Evolutionary conservation across 2,797 vertebrate genomes (phyloP).

Genomic region (Lophotriccus pileatus): DNA sequence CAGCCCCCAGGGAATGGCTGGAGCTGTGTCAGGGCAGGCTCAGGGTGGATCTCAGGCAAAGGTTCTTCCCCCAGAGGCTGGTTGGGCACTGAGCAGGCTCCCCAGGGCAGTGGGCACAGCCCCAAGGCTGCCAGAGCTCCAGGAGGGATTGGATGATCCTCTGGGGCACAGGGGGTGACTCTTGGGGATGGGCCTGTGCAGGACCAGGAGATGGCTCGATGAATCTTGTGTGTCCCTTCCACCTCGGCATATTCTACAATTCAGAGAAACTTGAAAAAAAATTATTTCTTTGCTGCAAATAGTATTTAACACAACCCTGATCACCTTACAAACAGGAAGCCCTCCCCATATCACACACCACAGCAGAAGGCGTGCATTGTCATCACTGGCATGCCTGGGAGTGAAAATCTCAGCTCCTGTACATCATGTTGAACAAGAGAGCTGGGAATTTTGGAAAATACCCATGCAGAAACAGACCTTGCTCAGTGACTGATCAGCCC

Average conservation of each 20-base stretch:
- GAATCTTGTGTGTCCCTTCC: neutral
- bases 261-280: neutral
- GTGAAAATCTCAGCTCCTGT: neutral
- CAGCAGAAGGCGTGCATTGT: fast-evolving
- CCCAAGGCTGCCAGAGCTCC: neutral
- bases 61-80: no score
- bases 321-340: neutral
- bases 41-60: no score
- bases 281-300: neutral
- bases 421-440: neutral
- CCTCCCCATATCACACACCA: fast-evolving
- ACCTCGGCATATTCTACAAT: neutral
- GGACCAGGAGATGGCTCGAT: fast-evolving
- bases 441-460: neutral
- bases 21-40: neutral
- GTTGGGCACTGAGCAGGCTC: neutral
- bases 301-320: neutral
- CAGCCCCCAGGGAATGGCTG: neutral
- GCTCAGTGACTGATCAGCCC: neutral
- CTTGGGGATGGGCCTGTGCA: neutral
- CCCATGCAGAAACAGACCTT: neutral
- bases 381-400: fast-evolving
- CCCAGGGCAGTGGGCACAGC: neutral
- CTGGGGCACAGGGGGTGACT: neutral
- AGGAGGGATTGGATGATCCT: neutral